Percentiles rank a stretch among this genome's conserved stretches.
Conservation (phyloP, 64 coral and sea anemone genomes). For the Cladopsammia gracilis region DNA sequence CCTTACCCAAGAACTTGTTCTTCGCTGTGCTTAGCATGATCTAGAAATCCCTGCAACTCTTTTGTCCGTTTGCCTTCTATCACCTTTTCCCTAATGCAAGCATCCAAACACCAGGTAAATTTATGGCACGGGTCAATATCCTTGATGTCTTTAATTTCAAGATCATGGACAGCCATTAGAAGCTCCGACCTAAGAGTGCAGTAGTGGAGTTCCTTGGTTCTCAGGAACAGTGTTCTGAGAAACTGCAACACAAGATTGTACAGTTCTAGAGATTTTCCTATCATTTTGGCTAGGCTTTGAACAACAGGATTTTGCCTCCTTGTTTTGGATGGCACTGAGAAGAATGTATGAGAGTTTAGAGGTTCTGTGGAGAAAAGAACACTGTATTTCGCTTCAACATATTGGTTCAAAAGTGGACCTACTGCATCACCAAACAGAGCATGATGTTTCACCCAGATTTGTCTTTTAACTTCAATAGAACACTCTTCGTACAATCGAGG, state of each 20-base stretch:
- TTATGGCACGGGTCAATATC: slow-evolving; percentile 99
- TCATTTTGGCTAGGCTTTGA: slow-evolving; percentile 93
- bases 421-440: slow-evolving; percentile 97
- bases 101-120: slow-evolving; percentile 99
- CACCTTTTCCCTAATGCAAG: slow-evolving; percentile 91
- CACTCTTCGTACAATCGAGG: slow-evolving; percentile 86
- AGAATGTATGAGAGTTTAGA: slow-evolving; percentile 83
- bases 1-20: slow-evolving; percentile 96
- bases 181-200: slow-evolving; percentile 97
- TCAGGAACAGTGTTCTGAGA: slow-evolving; percentile 92
- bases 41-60: slow-evolving; percentile 92
- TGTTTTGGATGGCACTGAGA: slow-evolving; percentile 88
- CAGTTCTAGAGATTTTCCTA: slow-evolving; percentile 92
- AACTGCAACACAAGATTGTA: slow-evolving; percentile 99
- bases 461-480: slow-evolving; percentile 96
- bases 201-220: slow-evolving; percentile 95
- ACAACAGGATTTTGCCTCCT: slow-evolving; percentile 91
- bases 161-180: slow-evolving; percentile 98
- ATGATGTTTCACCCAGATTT: slow-evolving; percentile 98
- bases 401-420: slow-evolving; percentile 94
- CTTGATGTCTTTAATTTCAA: slow-evolving; percentile 99
- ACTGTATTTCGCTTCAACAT: slow-evolving; percentile 90
- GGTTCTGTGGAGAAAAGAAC: slow-evolving; percentile 83
- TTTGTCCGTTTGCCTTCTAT: slow-evolving; percentile 95
- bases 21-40: slow-evolving; percentile 88